Conservation (phyloP, 1,140 invertebrate genomes). For the Drosophila subobscura region DNA sequence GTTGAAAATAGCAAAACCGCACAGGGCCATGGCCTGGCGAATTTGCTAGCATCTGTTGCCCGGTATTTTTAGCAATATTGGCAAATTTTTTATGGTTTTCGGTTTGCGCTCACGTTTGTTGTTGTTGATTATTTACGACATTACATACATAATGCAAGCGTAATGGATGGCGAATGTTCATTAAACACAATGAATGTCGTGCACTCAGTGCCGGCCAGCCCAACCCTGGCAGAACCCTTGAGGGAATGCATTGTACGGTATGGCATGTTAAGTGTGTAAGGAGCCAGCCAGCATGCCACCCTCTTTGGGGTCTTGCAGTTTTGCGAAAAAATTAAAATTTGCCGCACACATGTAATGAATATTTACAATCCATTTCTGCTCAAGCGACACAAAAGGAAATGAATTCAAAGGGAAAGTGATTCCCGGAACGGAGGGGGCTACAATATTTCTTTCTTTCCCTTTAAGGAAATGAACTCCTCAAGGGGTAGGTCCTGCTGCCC, state of each 20-base stretch:
- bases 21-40: constrained; percentile 36
- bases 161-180: constrained; percentile 75
- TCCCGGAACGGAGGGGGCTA: constrained; percentile 20
- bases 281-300: constrained; percentile 36
- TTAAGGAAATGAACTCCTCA: constrained; percentile 28
- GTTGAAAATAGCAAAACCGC: constrained; percentile 20
- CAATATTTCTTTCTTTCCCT: constrained; percentile 15
- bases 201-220: constrained; percentile 24
- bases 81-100: constrained; percentile 79
- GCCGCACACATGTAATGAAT: constrained; percentile 78
- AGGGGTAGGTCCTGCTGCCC: constrained; percentile 17
- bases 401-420: constrained; percentile 35
- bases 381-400: constrained; percentile 27
- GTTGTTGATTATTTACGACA: constrained; percentile 76
- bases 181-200: constrained; percentile 80
- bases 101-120: constrained; percentile 53
- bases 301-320: constrained; percentile 64
- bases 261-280: constrained; percentile 32
- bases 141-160: constrained; percentile 72
- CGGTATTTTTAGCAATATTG: constrained; percentile 75
- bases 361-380: constrained; percentile 60
- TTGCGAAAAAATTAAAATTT: constrained; percentile 77
- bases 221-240: constrained; percentile 28
- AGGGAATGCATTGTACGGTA: constrained; percentile 15
- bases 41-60: constrained; percentile 76